A percentile compares a stretch with the other conserved stretches of the same genome.
These are phyloP conservation scores for Trialeurodes vaporariorum DNA, from an alignment of 1,140 invertebrate species.

Conservation along the genomic window DNA sequence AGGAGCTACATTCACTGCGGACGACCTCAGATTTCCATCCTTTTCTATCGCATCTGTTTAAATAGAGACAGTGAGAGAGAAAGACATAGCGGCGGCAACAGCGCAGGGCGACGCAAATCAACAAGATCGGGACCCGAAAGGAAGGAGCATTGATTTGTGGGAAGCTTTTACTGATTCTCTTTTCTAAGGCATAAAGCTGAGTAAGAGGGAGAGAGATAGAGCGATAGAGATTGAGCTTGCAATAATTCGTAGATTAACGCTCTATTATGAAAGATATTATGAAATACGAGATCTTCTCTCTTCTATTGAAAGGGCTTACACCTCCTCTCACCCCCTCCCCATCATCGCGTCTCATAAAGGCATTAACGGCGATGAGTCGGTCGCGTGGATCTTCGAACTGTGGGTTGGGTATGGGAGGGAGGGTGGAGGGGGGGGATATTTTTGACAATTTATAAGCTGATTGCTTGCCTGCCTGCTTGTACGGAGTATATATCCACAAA, in stretches of 20 bases:
- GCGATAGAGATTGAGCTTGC: too few species aligned
- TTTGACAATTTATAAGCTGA: slow-evolving; percentile 1
- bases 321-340: too few species aligned
- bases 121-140: too few species aligned
- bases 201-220: too few species aligned
- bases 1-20: too few species aligned
- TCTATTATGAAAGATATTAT: not conserved
- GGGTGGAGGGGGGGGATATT: not conserved
- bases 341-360: not conserved
- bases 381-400: not conserved
- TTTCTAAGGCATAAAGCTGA: not conserved
- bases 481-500: not conserved
- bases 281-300: not conserved
- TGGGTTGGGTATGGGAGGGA: too few species aligned
- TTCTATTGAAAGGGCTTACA: not conserved
- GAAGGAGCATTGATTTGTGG: not conserved
- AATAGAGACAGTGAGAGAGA: too few species aligned
- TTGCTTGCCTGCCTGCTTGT: too few species aligned
- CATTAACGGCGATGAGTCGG: not conserved
- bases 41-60: too few species aligned
- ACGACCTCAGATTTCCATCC: too few species aligned
- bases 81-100: too few species aligned
- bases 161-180: not conserved
- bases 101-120: too few species aligned
- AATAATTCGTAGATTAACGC: not conserved